Evolutionary conservation across 2,797 vertebrate species (phyloP).

Genomic region (Hippopotamyrus pictus): DNA sequence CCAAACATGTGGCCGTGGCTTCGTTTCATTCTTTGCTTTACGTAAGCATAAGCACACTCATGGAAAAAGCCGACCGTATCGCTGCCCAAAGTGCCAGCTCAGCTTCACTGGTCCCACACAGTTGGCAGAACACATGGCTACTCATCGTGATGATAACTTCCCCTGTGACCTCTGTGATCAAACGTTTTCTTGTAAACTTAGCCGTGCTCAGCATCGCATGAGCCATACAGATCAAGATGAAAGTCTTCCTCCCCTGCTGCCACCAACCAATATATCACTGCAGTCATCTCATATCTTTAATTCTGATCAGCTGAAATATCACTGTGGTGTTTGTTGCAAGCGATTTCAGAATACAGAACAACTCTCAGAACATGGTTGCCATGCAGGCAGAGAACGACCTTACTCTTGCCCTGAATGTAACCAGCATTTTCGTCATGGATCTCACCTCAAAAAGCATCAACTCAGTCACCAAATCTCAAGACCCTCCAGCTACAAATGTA

Average conservation of each 20-base stretch:
- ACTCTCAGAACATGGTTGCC: slow-evolving; percentile 65
- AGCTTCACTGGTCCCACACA: slow-evolving; percentile 56
- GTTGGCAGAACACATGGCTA: slow-evolving; percentile 64
- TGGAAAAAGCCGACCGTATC: slow-evolving; percentile 58
- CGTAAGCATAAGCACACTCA: slow-evolving; percentile 67
- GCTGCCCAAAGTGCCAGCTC: slow-evolving; percentile 62
- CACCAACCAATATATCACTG: slow-evolving; percentile 21
- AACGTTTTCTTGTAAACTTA: slow-evolving; percentile 63
- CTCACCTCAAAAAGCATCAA: slow-evolving; percentile 66
- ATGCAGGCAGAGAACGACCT: slow-evolving; percentile 51
- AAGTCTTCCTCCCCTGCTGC: slow-evolving; percentile 31
- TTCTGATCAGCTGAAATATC: slow-evolving; percentile 52
- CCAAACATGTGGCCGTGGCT: slow-evolving; percentile 64
- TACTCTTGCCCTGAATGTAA: slow-evolving; percentile 60
- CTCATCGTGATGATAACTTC: slow-evolving; percentile 67
- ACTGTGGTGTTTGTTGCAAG: slow-evolving; percentile 57
- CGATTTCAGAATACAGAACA: slow-evolving; percentile 59
- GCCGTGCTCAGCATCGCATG: slow-evolving; percentile 66
- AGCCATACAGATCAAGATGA: slow-evolving; percentile 46
- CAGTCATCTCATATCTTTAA: slow-evolving; percentile 6
- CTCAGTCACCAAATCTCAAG: slow-evolving; percentile 46
- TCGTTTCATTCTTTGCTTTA: slow-evolving; percentile 64
- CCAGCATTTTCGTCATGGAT: slow-evolving; percentile 61
- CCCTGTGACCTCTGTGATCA: slow-evolving; percentile 68
- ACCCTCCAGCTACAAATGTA: slow-evolving; percentile 51